These are phyloP conservation scores for Sander lucioperca DNA, from an alignment of 2,113 vertebrate species.

Conservation along the genomic window DNA sequence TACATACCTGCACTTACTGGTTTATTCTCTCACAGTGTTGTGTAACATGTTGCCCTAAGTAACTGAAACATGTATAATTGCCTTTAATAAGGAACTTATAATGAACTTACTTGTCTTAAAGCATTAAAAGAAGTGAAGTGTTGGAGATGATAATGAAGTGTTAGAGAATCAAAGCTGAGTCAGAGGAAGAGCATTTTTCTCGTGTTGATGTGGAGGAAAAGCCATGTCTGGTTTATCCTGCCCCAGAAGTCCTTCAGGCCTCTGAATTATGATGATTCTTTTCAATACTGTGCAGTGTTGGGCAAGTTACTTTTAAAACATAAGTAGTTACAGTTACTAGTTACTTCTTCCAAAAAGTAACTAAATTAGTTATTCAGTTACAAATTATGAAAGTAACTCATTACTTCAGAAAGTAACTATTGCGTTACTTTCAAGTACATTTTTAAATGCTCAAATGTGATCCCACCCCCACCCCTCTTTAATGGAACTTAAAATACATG, in stretches of 20 bases:
- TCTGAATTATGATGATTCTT: constrained; percentile 12
- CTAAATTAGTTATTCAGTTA: too few species aligned
- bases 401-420: too few species aligned
- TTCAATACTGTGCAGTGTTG: too few species aligned
- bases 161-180: constrained; percentile 20
- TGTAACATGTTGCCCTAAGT: constrained; percentile 13
- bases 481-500: too few species aligned
- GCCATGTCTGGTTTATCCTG: not conserved
- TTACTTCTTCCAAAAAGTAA: too few species aligned
- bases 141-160: constrained; percentile 58
- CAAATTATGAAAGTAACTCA: too few species aligned
- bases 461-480: too few species aligned
- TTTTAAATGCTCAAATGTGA: too few species aligned
- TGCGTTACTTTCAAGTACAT: too few species aligned
- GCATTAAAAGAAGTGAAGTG: constrained; percentile 34
- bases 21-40: constrained; percentile 16
- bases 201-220: constrained; percentile 31
- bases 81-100: constrained; percentile 48
- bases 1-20: not conserved
- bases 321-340: too few species aligned
- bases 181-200: constrained; percentile 21
- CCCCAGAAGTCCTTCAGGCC: constrained; percentile 8
- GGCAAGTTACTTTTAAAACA: too few species aligned
- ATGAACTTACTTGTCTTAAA: too few species aligned
- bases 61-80: constrained; percentile 49